Evolutionary conservation across 1,140 invertebrate genomes (phyloP).

Genomic region (Leptinotarsa defecta): DNA sequence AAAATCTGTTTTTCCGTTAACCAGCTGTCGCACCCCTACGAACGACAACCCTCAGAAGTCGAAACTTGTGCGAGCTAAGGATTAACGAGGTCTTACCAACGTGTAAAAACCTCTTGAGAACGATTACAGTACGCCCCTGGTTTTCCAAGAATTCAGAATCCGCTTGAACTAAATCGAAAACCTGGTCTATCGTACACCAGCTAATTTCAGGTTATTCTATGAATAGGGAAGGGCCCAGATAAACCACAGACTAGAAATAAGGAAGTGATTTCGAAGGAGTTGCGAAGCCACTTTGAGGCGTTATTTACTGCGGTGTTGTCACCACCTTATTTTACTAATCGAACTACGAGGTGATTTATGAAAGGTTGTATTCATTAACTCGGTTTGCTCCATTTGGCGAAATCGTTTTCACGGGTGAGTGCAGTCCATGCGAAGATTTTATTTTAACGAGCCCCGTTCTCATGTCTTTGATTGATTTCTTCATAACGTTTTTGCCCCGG

Average conservation of each 20-base stretch:
- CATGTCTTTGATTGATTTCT: not conserved
- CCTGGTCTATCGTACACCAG: not conserved
- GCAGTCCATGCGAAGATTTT: not conserved
- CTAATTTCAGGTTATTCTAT: constrained; percentile 5
- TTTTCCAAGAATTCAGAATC: not conserved
- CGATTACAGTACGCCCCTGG: not conserved
- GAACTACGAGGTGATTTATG: constrained; percentile 12
- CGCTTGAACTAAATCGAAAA: not conserved
- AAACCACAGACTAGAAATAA: constrained; percentile 2
- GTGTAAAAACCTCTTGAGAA: not conserved
- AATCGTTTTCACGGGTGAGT: not conserved
- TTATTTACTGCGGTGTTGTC: constrained; percentile 14
- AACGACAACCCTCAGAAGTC: too few relatives aligned
- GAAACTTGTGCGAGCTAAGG: too few relatives aligned
- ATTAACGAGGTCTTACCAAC: too few relatives aligned
- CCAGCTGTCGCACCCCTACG: too few relatives aligned
- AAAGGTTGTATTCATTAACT: not conserved
- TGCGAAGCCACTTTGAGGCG: not conserved
- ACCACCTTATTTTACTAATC: constrained; percentile 15
- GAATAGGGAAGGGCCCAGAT: constrained; percentile 10
- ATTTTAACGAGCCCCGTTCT: not conserved
- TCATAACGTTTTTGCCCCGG: not conserved
- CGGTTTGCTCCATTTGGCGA: not conserved
- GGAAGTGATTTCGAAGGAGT: constrained; percentile 12
- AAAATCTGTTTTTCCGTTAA: too few relatives aligned